phyloP scores from a whole-genome alignment of 2,113 vertebrate genomes.

The Athene noctua region DNA sequence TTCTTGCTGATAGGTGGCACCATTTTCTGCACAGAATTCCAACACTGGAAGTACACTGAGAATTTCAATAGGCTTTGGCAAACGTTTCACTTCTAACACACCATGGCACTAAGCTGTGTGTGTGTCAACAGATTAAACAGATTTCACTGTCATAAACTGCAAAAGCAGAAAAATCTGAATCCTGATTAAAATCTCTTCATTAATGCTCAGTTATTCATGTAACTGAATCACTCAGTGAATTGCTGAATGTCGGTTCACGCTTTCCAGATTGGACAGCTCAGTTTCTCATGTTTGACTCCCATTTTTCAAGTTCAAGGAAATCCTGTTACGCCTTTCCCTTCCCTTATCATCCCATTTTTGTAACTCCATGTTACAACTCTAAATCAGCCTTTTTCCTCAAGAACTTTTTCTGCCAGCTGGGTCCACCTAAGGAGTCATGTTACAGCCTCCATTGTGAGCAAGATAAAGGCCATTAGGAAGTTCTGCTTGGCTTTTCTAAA shows the following conservation, averaged over 20 bases:
- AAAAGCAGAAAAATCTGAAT: background rate
- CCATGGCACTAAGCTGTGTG: background rate
- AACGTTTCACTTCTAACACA: background rate
- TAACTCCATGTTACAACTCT: background rate
- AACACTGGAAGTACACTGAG: background rate
- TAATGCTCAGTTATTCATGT: background rate
- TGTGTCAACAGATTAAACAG: background rate
- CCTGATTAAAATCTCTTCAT: background rate
- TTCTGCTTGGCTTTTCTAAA: background rate
- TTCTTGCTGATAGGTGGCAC: slow-evolving; percentile 40
- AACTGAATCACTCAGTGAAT: background rate
- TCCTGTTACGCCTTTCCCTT: background rate
- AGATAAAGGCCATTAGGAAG: background rate
- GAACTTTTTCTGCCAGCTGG: background rate
- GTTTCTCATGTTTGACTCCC: background rate
- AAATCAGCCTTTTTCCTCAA: background rate
- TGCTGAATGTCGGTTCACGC: background rate
- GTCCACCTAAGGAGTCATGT: background rate
- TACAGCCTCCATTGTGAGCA: background rate
- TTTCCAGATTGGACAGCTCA: background rate
- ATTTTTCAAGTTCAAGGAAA: background rate
- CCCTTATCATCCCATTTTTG: background rate
- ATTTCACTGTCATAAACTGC: background rate
- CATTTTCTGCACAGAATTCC: background rate
- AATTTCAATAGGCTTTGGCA: background rate